phyloP scores from a whole-genome alignment of 2,888 invertebrate genomes.

The Poecilobothrus nobilitatus region DNA sequence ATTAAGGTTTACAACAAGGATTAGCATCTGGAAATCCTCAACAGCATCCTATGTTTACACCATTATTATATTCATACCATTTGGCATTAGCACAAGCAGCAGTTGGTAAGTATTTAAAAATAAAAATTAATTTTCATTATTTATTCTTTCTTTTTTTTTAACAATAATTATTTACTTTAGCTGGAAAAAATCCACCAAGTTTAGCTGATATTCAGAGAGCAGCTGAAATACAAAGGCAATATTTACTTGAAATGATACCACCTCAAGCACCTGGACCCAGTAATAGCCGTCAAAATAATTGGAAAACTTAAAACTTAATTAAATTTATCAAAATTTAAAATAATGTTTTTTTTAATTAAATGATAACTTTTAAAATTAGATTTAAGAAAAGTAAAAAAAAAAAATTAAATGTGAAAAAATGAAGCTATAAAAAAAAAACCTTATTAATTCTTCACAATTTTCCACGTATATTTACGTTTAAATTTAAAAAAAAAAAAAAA shows the following conservation, averaged over 20 bases:
- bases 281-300: conserved; percentile 44
- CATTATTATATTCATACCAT: conserved; percentile 81
- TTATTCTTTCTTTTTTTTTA: background rate
- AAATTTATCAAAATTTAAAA: background rate
- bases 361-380: background rate
- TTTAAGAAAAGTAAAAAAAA: background rate
- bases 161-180: conserved; percentile 13
- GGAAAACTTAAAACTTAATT: conserved; percentile 39
- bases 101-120: conserved; percentile 40
- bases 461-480: no score
- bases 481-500: no score
- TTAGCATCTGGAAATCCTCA: conserved; percentile 52
- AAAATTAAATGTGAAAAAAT: background rate
- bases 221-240: conserved; percentile 85
- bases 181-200: conserved; percentile 38
- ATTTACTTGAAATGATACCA: conserved; percentile 93
- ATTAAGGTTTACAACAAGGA: conserved; percentile 38
- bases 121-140: conserved; percentile 32
- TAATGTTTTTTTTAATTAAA: background rate
- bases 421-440: no score
- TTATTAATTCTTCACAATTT: no score
- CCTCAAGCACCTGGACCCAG: conserved; percentile 43
- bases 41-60: conserved; percentile 83
- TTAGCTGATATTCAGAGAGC: conserved; percentile 76
- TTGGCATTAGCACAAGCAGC: conserved; percentile 75